phyloP scores from a whole-genome alignment of 2,888 invertebrate species.

The Lasioglossum calceatum region DNA sequence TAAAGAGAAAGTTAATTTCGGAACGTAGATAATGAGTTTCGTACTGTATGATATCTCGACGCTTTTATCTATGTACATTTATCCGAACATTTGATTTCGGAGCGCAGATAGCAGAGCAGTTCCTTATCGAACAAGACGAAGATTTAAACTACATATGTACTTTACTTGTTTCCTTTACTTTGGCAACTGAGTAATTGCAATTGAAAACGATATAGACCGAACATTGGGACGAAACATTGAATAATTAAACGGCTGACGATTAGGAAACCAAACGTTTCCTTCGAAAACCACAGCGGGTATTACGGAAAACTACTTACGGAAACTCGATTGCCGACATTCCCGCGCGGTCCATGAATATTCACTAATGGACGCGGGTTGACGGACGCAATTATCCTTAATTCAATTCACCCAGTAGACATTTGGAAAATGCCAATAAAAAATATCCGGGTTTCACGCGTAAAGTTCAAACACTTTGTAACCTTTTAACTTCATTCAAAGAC shows the following conservation, averaged over 20 bases:
- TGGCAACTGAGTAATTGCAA: background rate
- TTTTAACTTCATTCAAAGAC: background rate
- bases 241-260: slow-evolving; percentile 2
- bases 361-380: slow-evolving; percentile 46
- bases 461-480: background rate
- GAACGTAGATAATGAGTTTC: background rate
- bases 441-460: background rate
- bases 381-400: slow-evolving; percentile 56
- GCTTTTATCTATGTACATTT: slow-evolving; percentile 22
- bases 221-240: background rate
- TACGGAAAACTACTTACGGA: background rate
- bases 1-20: background rate
- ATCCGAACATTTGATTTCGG: background rate
- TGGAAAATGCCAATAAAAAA: background rate
- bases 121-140: background rate
- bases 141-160: slow-evolving; percentile 9
- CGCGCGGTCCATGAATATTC: slow-evolving; percentile 63
- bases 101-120: background rate
- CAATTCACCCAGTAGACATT: slow-evolving; percentile 39
- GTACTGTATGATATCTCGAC: background rate
- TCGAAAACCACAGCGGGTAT: background rate
- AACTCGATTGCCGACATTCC: slow-evolving; percentile 20
- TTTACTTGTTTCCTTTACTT: background rate
- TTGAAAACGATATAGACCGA: background rate
- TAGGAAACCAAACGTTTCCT: background rate